phyloP scores from a whole-genome alignment of 2,888 invertebrate species.

The Epinotia bilunana region DNA sequence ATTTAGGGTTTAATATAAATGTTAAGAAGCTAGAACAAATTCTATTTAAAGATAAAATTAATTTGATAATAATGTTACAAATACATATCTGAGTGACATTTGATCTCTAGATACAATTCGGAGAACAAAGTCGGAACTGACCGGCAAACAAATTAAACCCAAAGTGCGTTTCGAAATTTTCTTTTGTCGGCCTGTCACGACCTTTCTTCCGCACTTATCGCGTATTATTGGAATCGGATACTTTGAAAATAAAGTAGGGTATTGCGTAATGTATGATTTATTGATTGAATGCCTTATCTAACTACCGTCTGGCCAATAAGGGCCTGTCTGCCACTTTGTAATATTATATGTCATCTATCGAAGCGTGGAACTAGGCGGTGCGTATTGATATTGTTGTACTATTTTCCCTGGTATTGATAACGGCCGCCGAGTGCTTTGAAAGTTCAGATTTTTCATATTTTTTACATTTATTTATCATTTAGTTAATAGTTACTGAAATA shows the following conservation, averaged over 20 bases:
- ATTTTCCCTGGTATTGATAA: neutral
- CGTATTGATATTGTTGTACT: conserved; percentile 10
- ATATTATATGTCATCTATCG: conserved; percentile 5
- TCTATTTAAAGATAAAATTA: neutral
- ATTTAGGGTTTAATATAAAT: neutral
- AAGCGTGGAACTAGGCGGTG: neutral
- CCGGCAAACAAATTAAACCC: conserved; percentile 8
- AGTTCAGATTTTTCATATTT: neutral
- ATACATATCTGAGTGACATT: neutral
- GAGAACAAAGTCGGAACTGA: neutral
- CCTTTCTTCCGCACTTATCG: conserved; percentile 20
- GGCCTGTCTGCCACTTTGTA: neutral
- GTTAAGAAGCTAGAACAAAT: neutral
- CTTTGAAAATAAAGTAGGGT: conserved; percentile 14
- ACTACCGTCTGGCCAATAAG: neutral
- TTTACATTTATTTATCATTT: neutral
- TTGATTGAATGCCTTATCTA: conserved; percentile 12
- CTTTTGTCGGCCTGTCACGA: conserved; percentile 30
- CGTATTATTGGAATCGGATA: conserved; percentile 24
- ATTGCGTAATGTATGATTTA: conserved; percentile 29
- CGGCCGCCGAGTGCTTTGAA: neutral
- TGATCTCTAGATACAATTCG: conserved; percentile 1
- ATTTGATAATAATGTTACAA: neutral
- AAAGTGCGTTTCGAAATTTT: conserved; percentile 15
- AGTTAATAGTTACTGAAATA: no score